phyloP scores from a whole-genome alignment of 2,888 invertebrate species.

The Apamea crenata region DNA sequence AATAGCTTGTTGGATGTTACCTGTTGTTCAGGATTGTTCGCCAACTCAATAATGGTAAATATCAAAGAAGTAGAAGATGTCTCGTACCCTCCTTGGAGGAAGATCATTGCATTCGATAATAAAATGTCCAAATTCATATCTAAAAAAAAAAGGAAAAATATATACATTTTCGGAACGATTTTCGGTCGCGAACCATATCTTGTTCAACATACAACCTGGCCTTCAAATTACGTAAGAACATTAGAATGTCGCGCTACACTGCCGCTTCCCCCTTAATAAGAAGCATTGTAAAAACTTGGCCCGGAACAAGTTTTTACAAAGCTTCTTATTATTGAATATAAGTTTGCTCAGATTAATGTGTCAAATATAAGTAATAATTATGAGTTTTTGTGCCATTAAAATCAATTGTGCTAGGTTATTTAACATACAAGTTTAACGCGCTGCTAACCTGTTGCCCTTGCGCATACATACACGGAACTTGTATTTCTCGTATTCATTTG shows the following conservation, averaged over 20 bases:
- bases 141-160: slow-evolving; percentile 51
- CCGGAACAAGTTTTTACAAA: too few relatives aligned
- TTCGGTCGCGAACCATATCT: background rate
- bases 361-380: background rate
- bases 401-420: background rate
- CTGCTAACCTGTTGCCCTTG: background rate
- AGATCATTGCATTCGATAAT: slow-evolving; percentile 78
- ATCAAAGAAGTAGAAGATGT: slow-evolving; percentile 71
- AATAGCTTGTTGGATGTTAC: slow-evolving; percentile 60
- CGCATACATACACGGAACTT: background rate
- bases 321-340: background rate
- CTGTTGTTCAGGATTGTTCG: slow-evolving; percentile 73
- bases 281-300: background rate
- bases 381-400: background rate
- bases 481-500: background rate
- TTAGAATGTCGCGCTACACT: too few relatives aligned
- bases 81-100: slow-evolving; percentile 81
- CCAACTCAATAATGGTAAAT: slow-evolving; percentile 73
- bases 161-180: background rate
- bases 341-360: background rate
- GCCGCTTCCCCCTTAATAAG: background rate
- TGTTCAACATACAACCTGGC: background rate
- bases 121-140: slow-evolving; percentile 75
- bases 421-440: background rate
- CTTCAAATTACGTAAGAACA: too few relatives aligned